Evolutionary conservation across 2,113 vertebrate species (phyloP), one percentile per base, ranked within the genome.

Genomic region (Mionectes macconnelli): DNA sequence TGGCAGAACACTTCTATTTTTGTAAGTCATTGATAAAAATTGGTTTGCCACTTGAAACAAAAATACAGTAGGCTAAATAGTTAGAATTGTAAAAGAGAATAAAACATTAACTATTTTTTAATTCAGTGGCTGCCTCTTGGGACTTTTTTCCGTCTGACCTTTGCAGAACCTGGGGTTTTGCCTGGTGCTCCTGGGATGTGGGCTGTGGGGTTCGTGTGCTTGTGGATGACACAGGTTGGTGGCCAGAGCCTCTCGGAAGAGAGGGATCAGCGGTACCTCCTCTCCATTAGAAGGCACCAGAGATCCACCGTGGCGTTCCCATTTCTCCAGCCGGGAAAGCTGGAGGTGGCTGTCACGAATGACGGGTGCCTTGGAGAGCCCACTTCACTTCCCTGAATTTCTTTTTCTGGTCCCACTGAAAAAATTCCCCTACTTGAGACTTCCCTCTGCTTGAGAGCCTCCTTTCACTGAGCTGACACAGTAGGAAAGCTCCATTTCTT

Each of bases 231-330:
- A 0, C 23, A 31, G n/a, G 6, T 12, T 37, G 73, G 68, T 45
- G 6, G 7, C 42, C 39, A 74, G 42, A 77, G 31, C 17, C 24
- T 19, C 40, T 44, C 0, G 11, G 15, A 87, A 50, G 27, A 90
- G 27, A 28, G 12, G 7, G 28, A 12, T 25, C 14, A 63, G 57
- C 72, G 10, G 14, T 19, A 27, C 31, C n/a, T 87, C 31, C 33
- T 91, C n/a, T 93, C 90, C 81, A 1, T 84, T 81, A 87, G 90
- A 93, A 81, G 93, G 94, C 92, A 89, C 82, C 88, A 89, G 88
- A 87, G 89, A 52, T 69, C 89, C 82, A 31, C 40, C 4, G 2
- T 3, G 2, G 14, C 4, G 2, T 27, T 70, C 20, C 60, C 6
- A 0, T 17, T 23, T 13, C 55, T 45, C 10, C 8, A 49, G 3